Base-by-base conservation (phyloP, 2,797 vertebrate species). In the Adelosebastes latens region DNA sequence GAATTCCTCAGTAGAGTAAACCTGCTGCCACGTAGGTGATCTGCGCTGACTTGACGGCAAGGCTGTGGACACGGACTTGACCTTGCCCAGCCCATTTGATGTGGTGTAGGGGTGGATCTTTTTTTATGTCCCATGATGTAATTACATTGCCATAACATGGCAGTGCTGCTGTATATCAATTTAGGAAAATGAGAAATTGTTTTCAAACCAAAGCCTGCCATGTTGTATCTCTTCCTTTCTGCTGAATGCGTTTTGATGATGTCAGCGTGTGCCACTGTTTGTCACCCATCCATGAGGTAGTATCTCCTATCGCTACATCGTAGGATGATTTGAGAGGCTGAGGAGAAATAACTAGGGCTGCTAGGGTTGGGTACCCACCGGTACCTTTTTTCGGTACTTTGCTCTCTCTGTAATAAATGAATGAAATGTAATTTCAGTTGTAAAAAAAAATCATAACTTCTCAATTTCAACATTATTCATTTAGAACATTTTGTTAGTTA, bases 1-100 rank as follows among this genome's bases (percentile, higher is more conserved):
- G 86, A 91, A 94, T 94, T 95, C 90, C 91, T 87, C 49, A 77
- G 80, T 25, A 70, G 86, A 85, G 80, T 46, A 73, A 87, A 84
- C 84, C 83, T 80, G 65, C 82, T 90, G 90, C 89, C 84, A 88
- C 80, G 82, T 90, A 85, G 86, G 20, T 72, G 70, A 76, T 83
- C 77, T 6, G 52, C 14, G 64, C 79, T 56, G 24, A 64, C 49
- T 53, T 32, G 31, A 76, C 18, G 1, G 67, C 59, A 24, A 2
- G 18, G 34, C 63, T 77, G 4, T 1, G 11, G 62, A 79, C 80
- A 16, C 5, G 1, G 65, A 85, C 80, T 70, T 84, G 87, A 93
- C 83, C 88, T 74, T 69, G 36, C 18, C 39, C 52, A 5, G 18
- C n/a, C 8, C 16, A 29, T 82, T 82, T 75, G 2, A 13, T 59